Evolutionary conservation across 2,888 invertebrate species (phyloP).

Genomic region (Periphyllus acericola): DNA sequence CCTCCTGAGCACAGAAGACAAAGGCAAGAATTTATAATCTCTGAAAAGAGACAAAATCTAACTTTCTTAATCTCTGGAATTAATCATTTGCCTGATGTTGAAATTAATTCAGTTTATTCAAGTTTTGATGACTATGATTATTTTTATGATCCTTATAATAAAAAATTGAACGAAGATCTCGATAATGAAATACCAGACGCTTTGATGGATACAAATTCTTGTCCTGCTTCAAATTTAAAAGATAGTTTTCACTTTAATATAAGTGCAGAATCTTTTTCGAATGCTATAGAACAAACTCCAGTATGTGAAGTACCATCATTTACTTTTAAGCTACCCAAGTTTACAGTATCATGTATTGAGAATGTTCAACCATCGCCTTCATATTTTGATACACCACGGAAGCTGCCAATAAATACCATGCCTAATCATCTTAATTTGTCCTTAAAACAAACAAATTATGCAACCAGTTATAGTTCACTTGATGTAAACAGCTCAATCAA

Average conservation of each 20-base stretch:
- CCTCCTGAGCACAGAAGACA: constrained; percentile 18
- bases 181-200: background rate
- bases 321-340: constrained; percentile 23
- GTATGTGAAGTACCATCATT: background rate
- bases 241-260: background rate
- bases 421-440: background rate
- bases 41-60: constrained; percentile 63
- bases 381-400: background rate
- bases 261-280: constrained; percentile 35
- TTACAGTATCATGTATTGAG: background rate
- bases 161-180: constrained; percentile 65
- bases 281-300: background rate
- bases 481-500: background rate
- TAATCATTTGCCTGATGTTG: constrained; percentile 63
- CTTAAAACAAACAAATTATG: background rate
- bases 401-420: background rate
- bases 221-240: background rate
- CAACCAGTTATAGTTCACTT: background rate
- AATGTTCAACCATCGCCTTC: background rate
- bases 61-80: constrained; percentile 64
- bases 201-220: background rate
- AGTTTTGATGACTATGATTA: constrained; percentile 80
- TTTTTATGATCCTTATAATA: constrained; percentile 70
- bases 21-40: constrained; percentile 63
- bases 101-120: constrained; percentile 73